Conservation (phyloP, 2,888 invertebrate species). For the Nomada goodeniana region DNA sequence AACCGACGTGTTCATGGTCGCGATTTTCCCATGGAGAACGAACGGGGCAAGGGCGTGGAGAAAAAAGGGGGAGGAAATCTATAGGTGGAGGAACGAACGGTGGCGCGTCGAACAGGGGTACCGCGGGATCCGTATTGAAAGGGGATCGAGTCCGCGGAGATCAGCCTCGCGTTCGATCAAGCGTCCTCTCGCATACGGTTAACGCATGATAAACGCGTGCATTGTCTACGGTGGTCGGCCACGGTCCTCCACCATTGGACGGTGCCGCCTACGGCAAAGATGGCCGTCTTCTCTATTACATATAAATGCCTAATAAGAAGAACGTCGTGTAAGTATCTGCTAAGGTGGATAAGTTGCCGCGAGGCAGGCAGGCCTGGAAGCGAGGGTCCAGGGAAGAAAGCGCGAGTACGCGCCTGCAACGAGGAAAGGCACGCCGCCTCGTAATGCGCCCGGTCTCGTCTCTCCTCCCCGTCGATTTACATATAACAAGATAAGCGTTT, state of each 20-base stretch:
- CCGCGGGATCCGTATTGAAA: slow-evolving; percentile 33
- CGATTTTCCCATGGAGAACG: slow-evolving; percentile 42
- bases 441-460: slow-evolving; percentile 63
- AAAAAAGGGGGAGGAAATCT: no score
- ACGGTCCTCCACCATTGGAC: slow-evolving; percentile 62
- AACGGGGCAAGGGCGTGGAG: background rate
- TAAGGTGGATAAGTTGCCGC: slow-evolving; percentile 51
- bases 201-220: slow-evolving; percentile 74
- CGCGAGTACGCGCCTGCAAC: slow-evolving; percentile 63
- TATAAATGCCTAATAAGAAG: slow-evolving; percentile 77
- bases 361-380: slow-evolving; percentile 24
- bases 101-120: background rate
- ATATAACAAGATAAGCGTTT: slow-evolving; percentile 82
- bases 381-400: slow-evolving; percentile 10
- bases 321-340: slow-evolving; percentile 68
- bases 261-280: slow-evolving; percentile 72
- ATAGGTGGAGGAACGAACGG: no score
- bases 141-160: slow-evolving; percentile 29
- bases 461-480: slow-evolving; percentile 75
- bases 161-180: slow-evolving; percentile 48
- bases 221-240: slow-evolving; percentile 68
- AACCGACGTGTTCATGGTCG: slow-evolving; percentile 3
- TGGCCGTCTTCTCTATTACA: slow-evolving; percentile 76
- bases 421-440: slow-evolving; percentile 66
- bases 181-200: slow-evolving; percentile 59